Conservation (phyloP, 2,113 vertebrate genomes). For the Gadus chalcogrammus region DNA sequence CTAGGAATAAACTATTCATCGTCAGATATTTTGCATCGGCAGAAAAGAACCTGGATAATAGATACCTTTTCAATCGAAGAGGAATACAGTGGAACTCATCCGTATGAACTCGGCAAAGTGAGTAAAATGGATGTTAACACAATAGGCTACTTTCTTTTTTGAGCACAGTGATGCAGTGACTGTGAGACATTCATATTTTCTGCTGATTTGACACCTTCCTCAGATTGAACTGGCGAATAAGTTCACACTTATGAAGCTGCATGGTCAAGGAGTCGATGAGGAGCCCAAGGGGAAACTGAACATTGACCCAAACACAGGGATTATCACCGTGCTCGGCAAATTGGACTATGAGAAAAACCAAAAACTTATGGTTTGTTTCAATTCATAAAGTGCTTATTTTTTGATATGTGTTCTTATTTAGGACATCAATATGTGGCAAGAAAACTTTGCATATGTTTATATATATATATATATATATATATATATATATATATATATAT, state of each 20-base stretch:
- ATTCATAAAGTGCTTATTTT: not conserved
- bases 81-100: slow-evolving; percentile 40
- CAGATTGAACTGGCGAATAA: slow-evolving; percentile 37
- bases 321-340: slow-evolving; percentile 28
- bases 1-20: slow-evolving; percentile 14
- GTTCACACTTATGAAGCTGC: slow-evolving; percentile 2
- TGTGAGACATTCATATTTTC: too few species aligned
- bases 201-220: slow-evolving; percentile 1
- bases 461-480: not conserved
- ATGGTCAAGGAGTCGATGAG: slow-evolving; percentile 43
- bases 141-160: too few species aligned
- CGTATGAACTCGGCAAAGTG: slow-evolving; percentile 33
- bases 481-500: not conserved
- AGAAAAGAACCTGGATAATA: slow-evolving; percentile 70
- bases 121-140: too few species aligned
- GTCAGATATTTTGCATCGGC: slow-evolving; percentile 32
- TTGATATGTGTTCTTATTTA: not conserved
- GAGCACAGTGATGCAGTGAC: too few species aligned
- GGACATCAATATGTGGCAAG: not conserved
- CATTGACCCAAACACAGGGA: slow-evolving; percentile 32
- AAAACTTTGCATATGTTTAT: not conserved
- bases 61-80: slow-evolving; percentile 64
- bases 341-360: slow-evolving; percentile 48
- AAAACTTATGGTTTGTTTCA: slow-evolving; percentile 23
- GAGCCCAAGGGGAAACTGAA: slow-evolving; percentile 42